These are phyloP conservation scores for Hemicrepidius hirtus DNA, from an alignment of 2,888 invertebrate species.

Conservation along the genomic window DNA sequence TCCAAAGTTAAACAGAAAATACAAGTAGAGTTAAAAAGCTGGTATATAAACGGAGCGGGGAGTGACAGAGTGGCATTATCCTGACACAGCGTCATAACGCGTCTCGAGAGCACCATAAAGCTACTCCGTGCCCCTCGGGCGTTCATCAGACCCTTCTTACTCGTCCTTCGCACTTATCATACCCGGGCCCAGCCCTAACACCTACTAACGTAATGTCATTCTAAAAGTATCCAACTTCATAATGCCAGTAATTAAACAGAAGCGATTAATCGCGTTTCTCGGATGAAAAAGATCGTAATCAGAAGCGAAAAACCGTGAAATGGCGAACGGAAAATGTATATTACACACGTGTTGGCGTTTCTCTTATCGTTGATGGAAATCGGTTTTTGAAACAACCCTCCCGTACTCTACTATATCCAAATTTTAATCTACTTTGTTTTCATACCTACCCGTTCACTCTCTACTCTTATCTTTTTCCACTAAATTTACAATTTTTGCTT, in stretches of 20 bases:
- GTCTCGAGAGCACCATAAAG: constrained; percentile 62
- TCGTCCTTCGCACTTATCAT: constrained; percentile 51
- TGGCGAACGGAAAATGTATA: constrained; percentile 37
- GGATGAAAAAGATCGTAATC: constrained; percentile 43
- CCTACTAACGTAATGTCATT: constrained; percentile 41
- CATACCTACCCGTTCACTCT: too few species aligned
- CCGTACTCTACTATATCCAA: neutral
- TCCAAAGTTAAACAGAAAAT: constrained; percentile 5
- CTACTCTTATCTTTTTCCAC: too few species aligned
- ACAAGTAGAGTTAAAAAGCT: constrained; percentile 29
- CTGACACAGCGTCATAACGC: constrained; percentile 57
- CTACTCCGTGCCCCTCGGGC: constrained; percentile 62
- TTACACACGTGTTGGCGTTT: constrained; percentile 35
- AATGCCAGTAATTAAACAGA: constrained; percentile 41
- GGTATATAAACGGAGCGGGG: constrained; percentile 46
- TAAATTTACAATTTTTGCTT: too few species aligned
- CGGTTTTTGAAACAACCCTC: constrained; percentile 17
- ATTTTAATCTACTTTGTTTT: constrained; percentile 5
- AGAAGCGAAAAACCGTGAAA: constrained; percentile 43
- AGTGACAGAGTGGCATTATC: constrained; percentile 53
- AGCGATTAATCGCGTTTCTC: constrained; percentile 42
- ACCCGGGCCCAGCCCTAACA: constrained; percentile 45
- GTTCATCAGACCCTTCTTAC: constrained; percentile 59
- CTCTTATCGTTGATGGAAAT: constrained; percentile 33
- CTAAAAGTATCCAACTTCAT: constrained; percentile 42